A percentile compares a stretch with the other conserved stretches of the same genome.
Evolutionary conservation across 1,140 invertebrate species (phyloP).

Genomic region (Mylabris phalerata): DNA sequence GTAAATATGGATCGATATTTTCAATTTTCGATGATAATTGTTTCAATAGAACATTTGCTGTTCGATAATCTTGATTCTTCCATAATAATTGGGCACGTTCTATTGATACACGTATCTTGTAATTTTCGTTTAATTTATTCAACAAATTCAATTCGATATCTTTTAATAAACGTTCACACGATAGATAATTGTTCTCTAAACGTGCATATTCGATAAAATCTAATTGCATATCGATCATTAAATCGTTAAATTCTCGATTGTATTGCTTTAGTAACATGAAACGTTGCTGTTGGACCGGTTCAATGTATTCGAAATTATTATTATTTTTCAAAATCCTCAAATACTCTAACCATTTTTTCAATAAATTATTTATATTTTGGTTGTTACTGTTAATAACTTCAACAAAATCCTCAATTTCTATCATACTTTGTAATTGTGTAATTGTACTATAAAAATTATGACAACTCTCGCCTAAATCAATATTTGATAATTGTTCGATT

Average conservation of each 20-base stretch:
- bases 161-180: slow-evolving; percentile 17
- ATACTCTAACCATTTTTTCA: slow-evolving; percentile 53
- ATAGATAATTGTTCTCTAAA: slow-evolving; percentile 17
- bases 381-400: slow-evolving; percentile 31
- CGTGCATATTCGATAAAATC: slow-evolving; percentile 32
- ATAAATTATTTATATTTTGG: slow-evolving; percentile 31
- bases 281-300: slow-evolving; percentile 63
- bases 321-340: slow-evolving; percentile 48
- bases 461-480: slow-evolving; percentile 63
- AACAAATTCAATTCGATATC: slow-evolving; percentile 8
- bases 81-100: slow-evolving; percentile 54
- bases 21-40: slow-evolving; percentile 18
- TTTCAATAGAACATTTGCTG: slow-evolving; percentile 41
- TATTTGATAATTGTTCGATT: slow-evolving; percentile 50
- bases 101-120: slow-evolving; percentile 37
- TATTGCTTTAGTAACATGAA: slow-evolving; percentile 46
- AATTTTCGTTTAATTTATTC: slow-evolving; percentile 8
- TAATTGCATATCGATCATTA: slow-evolving; percentile 46
- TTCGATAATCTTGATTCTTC: slow-evolving; percentile 51
- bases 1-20: slow-evolving; percentile 22
- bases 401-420: slow-evolving; percentile 65
- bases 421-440: slow-evolving; percentile 60
- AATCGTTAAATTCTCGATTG: slow-evolving; percentile 32
- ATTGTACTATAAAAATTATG: slow-evolving; percentile 68
- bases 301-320: slow-evolving; percentile 64